phyloP scores from a whole-genome alignment of 2,113 vertebrate genomes.

The Trogon melanurus region DNA sequence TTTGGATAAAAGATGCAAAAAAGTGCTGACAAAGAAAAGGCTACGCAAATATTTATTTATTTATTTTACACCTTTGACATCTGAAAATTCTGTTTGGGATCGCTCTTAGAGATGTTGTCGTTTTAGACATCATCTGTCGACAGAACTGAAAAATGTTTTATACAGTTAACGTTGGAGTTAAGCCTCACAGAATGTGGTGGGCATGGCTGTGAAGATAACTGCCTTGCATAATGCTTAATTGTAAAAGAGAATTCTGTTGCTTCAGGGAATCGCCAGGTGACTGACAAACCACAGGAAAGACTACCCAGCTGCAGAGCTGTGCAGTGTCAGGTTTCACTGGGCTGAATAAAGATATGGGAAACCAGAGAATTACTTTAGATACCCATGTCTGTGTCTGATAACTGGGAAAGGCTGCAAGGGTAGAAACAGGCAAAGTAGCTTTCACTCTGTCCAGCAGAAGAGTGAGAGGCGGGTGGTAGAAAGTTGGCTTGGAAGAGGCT shows the following conservation, averaged over 20 bases:
- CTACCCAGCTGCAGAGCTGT: neutral
- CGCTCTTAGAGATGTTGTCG: neutral
- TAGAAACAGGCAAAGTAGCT: neutral
- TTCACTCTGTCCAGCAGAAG: neutral
- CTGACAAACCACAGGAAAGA: neutral
- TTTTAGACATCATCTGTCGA: neutral
- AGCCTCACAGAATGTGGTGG: neutral
- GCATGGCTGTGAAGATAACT: neutral
- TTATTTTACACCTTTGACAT: neutral
- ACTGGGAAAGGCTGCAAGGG: neutral
- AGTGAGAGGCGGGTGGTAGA: neutral
- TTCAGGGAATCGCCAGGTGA: neutral
- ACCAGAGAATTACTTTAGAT: neutral
- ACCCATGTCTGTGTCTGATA: neutral
- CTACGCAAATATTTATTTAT: neutral
- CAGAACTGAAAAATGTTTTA: neutral
- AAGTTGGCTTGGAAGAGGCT: neutral
- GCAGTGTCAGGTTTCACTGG: neutral
- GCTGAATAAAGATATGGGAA: accelerated
- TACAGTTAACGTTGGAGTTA: neutral
- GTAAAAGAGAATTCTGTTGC: neutral
- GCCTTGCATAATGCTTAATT: neutral
- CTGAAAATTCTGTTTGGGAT: neutral
- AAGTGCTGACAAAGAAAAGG: neutral
- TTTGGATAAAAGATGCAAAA: neutral